These are phyloP conservation scores for Pomacea canaliculata DNA, from an alignment of 2,888 invertebrate species.

Conservation along the genomic window DNA sequence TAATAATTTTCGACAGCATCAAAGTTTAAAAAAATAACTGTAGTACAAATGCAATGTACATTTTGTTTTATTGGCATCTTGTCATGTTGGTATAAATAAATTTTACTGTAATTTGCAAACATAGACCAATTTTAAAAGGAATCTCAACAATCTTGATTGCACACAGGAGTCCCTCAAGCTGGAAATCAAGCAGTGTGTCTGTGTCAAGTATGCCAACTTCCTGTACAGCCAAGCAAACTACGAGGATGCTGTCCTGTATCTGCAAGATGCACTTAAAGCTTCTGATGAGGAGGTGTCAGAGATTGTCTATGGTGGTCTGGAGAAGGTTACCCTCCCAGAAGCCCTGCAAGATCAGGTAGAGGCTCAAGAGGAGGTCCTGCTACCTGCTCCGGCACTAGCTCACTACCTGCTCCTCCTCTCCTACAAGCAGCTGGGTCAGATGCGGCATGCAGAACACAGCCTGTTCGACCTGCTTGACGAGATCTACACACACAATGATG, in stretches of 20 bases:
- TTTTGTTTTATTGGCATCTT: too few species aligned
- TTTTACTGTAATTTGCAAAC: too few species aligned
- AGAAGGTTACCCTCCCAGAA: conserved; percentile 66
- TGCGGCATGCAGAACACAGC: conserved; percentile 55
- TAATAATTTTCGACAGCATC: too few species aligned
- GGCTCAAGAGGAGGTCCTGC: conserved; percentile 63
- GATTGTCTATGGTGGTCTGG: conserved; percentile 61
- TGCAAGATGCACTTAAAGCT: conserved; percentile 56
- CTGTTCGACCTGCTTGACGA: conserved; percentile 55
- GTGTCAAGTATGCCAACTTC: conserved; percentile 66
- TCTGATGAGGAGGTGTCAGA: conserved; percentile 33
- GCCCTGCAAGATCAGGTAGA: conserved; percentile 65
- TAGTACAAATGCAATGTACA: too few species aligned
- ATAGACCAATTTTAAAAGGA: background rate
- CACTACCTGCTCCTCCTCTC: conserved; percentile 65
- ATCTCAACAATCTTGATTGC: too few species aligned
- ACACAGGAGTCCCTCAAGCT: conserved; percentile 59
- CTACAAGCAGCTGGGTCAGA: conserved; percentile 55
- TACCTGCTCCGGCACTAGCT: conserved; percentile 60
- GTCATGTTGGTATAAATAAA: too few species aligned
- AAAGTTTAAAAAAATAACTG: too few species aligned
- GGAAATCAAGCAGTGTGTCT: conserved; percentile 56
- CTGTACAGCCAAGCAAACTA: conserved; percentile 64
- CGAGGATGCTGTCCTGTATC: conserved; percentile 58
- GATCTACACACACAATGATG: conserved; percentile 44